Evolutionary conservation across 2,797 vertebrate genomes (phyloP).

Genomic region (Danio jaintianensis): DNA sequence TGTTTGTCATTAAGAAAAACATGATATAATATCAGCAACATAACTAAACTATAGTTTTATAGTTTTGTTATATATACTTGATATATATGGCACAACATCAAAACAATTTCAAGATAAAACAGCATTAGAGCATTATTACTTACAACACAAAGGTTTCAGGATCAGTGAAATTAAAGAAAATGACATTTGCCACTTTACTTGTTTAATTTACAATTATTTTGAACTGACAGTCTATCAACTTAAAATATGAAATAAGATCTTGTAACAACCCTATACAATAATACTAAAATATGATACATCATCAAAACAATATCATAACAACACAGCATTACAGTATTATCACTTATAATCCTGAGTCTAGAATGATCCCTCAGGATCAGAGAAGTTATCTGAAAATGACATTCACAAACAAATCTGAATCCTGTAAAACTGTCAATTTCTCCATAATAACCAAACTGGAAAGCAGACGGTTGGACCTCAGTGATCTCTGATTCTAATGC

Average conservation of each 20-base stretch:
- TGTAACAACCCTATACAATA: not conserved
- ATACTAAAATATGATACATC: not conserved
- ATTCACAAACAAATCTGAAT: not conserved
- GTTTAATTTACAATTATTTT: not conserved
- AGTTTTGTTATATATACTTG: too few species aligned
- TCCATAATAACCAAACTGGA: not conserved
- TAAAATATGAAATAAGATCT: not conserved
- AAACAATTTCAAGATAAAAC: too few species aligned
- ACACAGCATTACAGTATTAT: conserved; percentile 15
- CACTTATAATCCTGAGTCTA: not conserved
- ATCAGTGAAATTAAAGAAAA: too few species aligned
- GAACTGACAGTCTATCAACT: not conserved
- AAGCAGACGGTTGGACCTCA: conserved; percentile 8
- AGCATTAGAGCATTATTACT: too few species aligned
- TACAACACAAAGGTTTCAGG: too few species aligned
- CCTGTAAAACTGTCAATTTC: not conserved
- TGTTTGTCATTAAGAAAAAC: too few species aligned
- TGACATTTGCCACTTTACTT: not conserved
- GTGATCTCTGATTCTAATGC: conserved; percentile 22
- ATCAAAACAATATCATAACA: not conserved
- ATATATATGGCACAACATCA: too few species aligned
- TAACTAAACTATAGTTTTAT: too few species aligned
- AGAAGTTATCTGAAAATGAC: conserved; percentile 4
- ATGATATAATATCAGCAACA: too few species aligned
- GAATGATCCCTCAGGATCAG: not conserved